phyloP scores from a whole-genome alignment of 2,888 invertebrate species.

The Sinohyriopsis cumingii region DNA sequence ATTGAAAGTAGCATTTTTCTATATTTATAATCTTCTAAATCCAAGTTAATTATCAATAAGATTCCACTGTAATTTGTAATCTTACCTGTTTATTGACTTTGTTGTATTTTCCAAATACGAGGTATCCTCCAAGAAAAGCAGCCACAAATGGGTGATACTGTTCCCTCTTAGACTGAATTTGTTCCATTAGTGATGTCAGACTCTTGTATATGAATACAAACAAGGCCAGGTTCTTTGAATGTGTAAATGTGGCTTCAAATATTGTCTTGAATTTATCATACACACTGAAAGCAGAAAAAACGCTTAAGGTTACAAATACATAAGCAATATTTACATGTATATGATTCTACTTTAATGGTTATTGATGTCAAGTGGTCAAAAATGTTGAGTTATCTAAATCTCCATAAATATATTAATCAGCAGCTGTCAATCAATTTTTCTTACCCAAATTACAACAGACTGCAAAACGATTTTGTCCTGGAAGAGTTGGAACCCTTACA shows the following conservation, averaged over 20 bases:
- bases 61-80: background rate
- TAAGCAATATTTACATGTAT: slow-evolving; percentile 1
- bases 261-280: slow-evolving; percentile 69
- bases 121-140: slow-evolving; percentile 72
- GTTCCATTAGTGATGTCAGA: slow-evolving; percentile 58
- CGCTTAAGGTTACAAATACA: background rate
- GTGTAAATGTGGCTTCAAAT: slow-evolving; percentile 72
- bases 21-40: too few species aligned
- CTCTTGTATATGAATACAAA: slow-evolving; percentile 73
- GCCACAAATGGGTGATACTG: slow-evolving; percentile 70
- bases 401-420: too few species aligned
- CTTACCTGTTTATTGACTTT: slow-evolving; percentile 74
- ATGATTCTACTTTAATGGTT: background rate
- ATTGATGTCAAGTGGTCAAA: background rate
- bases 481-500: too few species aligned
- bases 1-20: too few species aligned
- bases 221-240: slow-evolving; percentile 72
- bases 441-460: too few species aligned
- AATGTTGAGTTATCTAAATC: too few species aligned
- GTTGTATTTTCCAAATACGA: slow-evolving; percentile 74
- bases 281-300: slow-evolving; percentile 57
- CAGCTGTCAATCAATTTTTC: too few species aligned
- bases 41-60: too few species aligned
- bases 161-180: slow-evolving; percentile 52
- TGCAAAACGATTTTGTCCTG: too few species aligned